Evolutionary conservation across 2,797 vertebrate genomes (phyloP), one percentile per base, ranked within the genome.

Genomic region (Menidia menidia): DNA sequence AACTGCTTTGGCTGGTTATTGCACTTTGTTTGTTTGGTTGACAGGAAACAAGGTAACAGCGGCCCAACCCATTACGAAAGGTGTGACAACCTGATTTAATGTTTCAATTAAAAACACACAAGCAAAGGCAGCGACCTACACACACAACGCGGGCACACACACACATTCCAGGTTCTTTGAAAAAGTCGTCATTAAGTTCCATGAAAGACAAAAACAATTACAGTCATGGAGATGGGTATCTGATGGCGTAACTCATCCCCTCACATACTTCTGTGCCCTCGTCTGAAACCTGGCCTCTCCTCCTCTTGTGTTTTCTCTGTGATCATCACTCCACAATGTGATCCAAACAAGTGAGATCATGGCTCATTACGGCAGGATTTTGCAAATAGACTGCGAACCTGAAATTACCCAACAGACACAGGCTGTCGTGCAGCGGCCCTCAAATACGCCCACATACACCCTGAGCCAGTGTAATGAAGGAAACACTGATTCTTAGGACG

Each of bases 301-400:
- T 65, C 62, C 31, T 48, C 50, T 66, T 82, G 64, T 79, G 77
- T 81, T 39, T 74, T 70, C 73, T 76, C 58, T 30, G 44, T 2
- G 2, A 68, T 76, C 68, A 56, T 78, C 75, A 44, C 57, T 70
- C 19, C 57, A 16, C 9, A 25, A 64, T 65, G 64, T 47, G 56
- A 78, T 74, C 82, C 79, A 85, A 88, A 89, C 79, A 85, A 69
- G 70, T 88, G 88, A 89, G 74, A 69, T 87, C 86, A 87, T 57
- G 5, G 68, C 68, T 82, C 69, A 75, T 88, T 81, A 87, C 75
- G 54, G 54, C 45, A 11, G 56, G 54, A 31, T 67, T 73, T 75
- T 57, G 76, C 73, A 85, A 89, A 86, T 62, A 67, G 42, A 65
- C 18, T 52, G 66, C 69, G 80, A 80, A 42, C 67, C 68, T 67